A percentile compares a stretch with the other conserved stretches of the same genome.
Conservation (phyloP, 1,140 invertebrate genomes). For the Stratiolaelaps scimitus region DNA sequence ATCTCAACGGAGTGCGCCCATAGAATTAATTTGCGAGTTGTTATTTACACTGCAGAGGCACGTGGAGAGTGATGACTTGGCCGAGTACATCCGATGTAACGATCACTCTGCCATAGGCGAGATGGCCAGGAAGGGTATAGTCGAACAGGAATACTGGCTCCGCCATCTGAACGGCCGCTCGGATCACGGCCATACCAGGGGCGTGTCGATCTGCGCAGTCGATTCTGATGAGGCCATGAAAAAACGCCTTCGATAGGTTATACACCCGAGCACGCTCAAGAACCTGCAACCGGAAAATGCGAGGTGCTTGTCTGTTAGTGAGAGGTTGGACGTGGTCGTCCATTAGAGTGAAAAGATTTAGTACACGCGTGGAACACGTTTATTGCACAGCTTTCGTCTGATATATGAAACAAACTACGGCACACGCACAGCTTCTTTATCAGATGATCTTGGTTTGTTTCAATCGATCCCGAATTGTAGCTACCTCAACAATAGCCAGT, state of each 20-base stretch:
- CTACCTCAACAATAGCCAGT: no score
- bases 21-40: not conserved
- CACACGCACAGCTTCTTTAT: no score
- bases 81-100: conserved; percentile 10
- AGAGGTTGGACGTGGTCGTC: no score
- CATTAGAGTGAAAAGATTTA: no score
- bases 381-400: no score
- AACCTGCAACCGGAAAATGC: not conserved
- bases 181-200: not conserved
- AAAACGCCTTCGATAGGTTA: not conserved
- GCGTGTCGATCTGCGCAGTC: not conserved
- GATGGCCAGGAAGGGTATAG: conserved; percentile 1
- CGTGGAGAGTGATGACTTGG: not conserved
- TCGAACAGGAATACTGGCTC: not conserved
- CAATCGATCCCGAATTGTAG: no score
- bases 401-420: no score
- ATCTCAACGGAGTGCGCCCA: not conserved
- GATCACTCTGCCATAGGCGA: conserved; percentile 1
- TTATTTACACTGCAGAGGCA: not conserved
- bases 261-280: not conserved
- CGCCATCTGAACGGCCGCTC: not conserved
- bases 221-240: not conserved
- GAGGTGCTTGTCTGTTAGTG: no score
- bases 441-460: no score
- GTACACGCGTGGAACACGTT: no score